Base-by-base conservation (phyloP, 2,888 invertebrate species). In the Eupithecia insigniata region DNA sequence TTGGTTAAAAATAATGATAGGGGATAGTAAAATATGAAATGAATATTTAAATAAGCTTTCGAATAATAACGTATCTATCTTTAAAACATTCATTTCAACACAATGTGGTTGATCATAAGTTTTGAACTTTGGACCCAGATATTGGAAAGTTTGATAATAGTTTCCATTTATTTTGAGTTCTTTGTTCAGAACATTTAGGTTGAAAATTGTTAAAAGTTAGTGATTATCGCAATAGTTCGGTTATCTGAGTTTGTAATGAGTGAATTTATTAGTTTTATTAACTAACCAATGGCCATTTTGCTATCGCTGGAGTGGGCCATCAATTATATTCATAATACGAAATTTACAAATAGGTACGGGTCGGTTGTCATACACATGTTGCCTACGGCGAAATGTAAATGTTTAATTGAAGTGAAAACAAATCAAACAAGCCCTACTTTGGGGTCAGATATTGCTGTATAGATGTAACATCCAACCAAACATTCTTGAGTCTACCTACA, bases 201-300 rank as follows among this genome's bases (percentile, higher is more conserved):
- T 62, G 10, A n/a, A n/a, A 73, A 51, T 72, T 22, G 69, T 61
- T 28, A 28, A 66, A 32, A 12, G 28, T 6, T 28, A 69, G 36
- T 39, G n/a, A 36, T 43, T 26, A 32, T 46, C 26, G 60, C 51
- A 64, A 26, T 34, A 55, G 61, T 61, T 66, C 43, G 60, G 58
- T 18, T 62, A 55, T 51, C 70, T 32, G 55, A 1, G 18, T 30
- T 12, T 18, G 61, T 69, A 69, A 69, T 69, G 28, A 67, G 55
- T 34, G 58, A 67, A 73, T 73, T 73, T 70, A 73, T 73, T 70
- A 46, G 67, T 70, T 70, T 70, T 60, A 65, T 68, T 60, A 70
- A 67, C 70, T 67, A 70, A 58, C 67, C 64, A 65, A 68, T 43
- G 58, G 36, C 30, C 18, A 28, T 65, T 70, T 7, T 60, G 60